Evolutionary conservation across 2,113 vertebrate genomes (phyloP), one percentile per base, ranked within the genome.

Genomic region (Scophthalmus maximus): DNA sequence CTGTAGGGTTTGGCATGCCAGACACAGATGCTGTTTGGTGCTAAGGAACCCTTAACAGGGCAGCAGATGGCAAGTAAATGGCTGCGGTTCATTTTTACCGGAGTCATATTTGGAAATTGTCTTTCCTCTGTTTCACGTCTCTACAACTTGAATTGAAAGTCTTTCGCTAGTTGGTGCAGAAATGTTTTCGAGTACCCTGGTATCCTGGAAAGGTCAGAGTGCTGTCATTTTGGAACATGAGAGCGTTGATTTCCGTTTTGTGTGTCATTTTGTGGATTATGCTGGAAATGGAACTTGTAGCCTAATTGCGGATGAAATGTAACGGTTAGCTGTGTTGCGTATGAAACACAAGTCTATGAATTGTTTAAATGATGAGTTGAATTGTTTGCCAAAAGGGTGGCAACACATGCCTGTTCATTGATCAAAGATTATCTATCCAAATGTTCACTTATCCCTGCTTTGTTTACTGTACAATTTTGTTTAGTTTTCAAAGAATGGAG

Each of bases 131-230:
- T 44, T 27, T 62, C 52, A 40, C 32, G 69, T 55, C 34, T 66
- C 34, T n/a, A 22, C 38, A 67, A n/a, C n/a, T n/a, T n/a, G n/a
- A n/a, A n/a, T n/a, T n/a, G n/a, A 56, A 60, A 64, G 27, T 29
- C 29, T 46, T 68, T 51, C 58, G 42, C 40, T 49, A 60, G 58
- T 72, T 58, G 53, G 22, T 47, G 72, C 18, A 70, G 55, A 63
- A 70, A 56, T 40, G 22, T 52, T 71, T 67, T 70, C n/a, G 15
- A 26, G 63, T 50, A 11, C 34, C 11, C 34, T 11, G 26, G 11
- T 62, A 29, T 67, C 57, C 52, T 61, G 61, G 84, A 56, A 78
- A 86, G 66, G 78, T 80, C 78, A 79, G n/a, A n/a, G 25, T 6
- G 49, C 57, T 56, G 72, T 51, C 71, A 73, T 56, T 77, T 22